Evolutionary conservation across 1,140 invertebrate species (phyloP).

Genomic region (Cataglyphis hispanica): DNA sequence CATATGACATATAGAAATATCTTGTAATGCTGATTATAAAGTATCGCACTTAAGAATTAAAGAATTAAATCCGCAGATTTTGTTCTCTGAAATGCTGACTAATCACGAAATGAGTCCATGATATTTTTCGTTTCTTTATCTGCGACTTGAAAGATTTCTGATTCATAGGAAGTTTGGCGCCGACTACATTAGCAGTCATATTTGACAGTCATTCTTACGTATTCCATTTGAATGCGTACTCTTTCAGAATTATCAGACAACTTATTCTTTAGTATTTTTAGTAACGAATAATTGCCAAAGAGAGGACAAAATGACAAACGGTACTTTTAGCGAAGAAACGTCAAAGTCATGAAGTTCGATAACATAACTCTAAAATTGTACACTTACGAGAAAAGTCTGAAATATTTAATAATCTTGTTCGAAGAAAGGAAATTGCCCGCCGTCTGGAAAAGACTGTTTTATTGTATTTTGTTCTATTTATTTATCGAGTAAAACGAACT

Average conservation of each 20-base stretch:
- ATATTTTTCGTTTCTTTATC: background rate
- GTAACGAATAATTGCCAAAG: background rate
- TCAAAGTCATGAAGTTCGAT: background rate
- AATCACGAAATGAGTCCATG: slow-evolving; percentile 11
- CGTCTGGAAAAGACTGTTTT: background rate
- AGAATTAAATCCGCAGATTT: background rate
- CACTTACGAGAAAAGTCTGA: background rate
- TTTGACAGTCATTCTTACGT: slow-evolving; percentile 1
- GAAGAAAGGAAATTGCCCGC: background rate
- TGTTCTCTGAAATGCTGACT: slow-evolving; percentile 4
- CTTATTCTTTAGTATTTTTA: background rate
- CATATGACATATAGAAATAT: background rate
- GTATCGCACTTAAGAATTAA: background rate
- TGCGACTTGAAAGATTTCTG: slow-evolving; percentile 16
- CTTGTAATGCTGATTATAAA: slow-evolving; percentile 8
- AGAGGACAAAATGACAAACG: background rate
- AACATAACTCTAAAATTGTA: background rate
- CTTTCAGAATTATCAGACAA: background rate
- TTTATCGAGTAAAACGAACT: slow-evolving; percentile 1
- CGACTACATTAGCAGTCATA: slow-evolving; percentile 13
- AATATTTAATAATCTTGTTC: background rate
- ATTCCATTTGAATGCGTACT: background rate
- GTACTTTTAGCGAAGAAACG: background rate
- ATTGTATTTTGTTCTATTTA: slow-evolving; percentile 16
- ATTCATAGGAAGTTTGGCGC: slow-evolving; percentile 21